Evolutionary conservation across 2,113 vertebrate species (phyloP), one percentile per base, ranked within the genome.

Genomic region (Aplodontia rufa): DNA sequence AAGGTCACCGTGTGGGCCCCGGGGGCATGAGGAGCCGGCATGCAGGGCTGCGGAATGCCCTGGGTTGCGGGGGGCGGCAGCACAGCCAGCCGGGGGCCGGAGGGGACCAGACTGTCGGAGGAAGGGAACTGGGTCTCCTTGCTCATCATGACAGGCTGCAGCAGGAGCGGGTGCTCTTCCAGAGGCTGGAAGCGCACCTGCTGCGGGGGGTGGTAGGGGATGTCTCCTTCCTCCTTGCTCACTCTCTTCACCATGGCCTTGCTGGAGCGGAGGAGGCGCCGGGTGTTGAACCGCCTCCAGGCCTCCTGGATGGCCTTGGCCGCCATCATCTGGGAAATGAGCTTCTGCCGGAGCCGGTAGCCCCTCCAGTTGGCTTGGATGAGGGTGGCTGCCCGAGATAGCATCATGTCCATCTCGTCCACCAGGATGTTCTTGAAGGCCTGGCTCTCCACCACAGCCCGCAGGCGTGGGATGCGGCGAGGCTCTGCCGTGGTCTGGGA

Each of bases 401-500:
- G 72, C 94, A 98, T 96, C 92, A 98, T 93, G 55, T 98, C 97
- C 97, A 97, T 95, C 90, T 98, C 98, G 0, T 98, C 98, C 28
- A 98, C 98, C 78, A 98, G 89, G 37, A 97, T 87, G 19, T 98
- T 97, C 76, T 28, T 91, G 95, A 98, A 97, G 88, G 93, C 82
- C 72, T 92, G 95, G 80, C 95, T 97, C 85, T 96, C 89, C 0
- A 96, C 88, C 92, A 95, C 40, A 0, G 80, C 68, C 51, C 49
- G 72, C 17, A 95, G 96, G 69, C 32, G 83, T 1, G 93, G 97
- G 20, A 92, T 26, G 0, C 0, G 72, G 16, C 0, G 17, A 13
- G 80, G 30, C 10, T 1, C 40, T 0, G 0, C 26, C 24, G 6
- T 58, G n/a, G 45, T 75, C n/a, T 45, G 24, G 55, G 40, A 66